Evolutionary conservation across 2,797 vertebrate species (phyloP).

Genomic region (Enteromius treurensis): DNA sequence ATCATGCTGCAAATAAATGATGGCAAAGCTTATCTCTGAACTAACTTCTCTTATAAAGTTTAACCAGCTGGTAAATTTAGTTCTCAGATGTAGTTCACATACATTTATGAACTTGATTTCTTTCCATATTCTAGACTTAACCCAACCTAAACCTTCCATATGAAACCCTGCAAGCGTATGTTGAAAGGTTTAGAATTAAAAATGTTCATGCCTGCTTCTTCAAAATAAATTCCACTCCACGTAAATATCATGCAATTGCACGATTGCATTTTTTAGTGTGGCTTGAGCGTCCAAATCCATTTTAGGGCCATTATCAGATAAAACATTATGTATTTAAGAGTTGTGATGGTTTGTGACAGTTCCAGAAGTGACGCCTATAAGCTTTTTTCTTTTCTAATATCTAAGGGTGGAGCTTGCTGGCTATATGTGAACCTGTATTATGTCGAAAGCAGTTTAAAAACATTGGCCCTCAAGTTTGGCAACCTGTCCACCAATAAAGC

Average conservation of each 20-base stretch:
- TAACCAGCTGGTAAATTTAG: background rate
- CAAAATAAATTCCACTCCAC: background rate
- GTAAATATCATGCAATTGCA: background rate
- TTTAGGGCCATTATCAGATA: background rate
- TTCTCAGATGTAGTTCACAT: background rate
- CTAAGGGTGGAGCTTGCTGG: constrained; percentile 78
- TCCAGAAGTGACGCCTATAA: background rate
- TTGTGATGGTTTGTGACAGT: constrained; percentile 4
- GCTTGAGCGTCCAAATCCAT: background rate
- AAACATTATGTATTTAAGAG: background rate
- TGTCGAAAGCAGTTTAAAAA: constrained; percentile 78
- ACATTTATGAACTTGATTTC: background rate
- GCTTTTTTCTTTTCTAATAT: constrained; percentile 30
- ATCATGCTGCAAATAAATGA: background rate
- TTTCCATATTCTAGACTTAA: too few species aligned
- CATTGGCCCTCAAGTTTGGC: constrained; percentile 76
- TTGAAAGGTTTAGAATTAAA: background rate
- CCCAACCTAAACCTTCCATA: too few species aligned
- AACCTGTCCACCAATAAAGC: constrained; percentile 79
- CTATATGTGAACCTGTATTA: constrained; percentile 80
- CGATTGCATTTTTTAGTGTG: background rate
- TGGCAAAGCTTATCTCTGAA: background rate
- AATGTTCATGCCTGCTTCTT: background rate
- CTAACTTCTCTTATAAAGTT: background rate
- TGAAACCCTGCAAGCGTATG: too few species aligned